Conservation (phyloP, 2,113 vertebrate genomes). For the Ptilorrhoa leucosticta region DNA sequence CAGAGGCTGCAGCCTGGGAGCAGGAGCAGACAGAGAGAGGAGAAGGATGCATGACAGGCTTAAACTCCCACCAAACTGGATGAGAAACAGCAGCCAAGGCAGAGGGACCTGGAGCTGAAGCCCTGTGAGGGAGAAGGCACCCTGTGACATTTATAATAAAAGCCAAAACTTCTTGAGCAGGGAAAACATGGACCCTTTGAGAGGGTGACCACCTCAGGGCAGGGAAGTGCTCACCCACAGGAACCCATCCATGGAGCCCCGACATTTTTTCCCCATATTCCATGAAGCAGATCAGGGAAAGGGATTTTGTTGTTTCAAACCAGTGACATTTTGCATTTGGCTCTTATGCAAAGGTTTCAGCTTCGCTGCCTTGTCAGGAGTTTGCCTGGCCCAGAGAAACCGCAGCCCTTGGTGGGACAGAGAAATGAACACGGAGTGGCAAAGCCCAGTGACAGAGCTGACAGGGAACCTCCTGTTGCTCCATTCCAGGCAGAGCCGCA, state of each 20-base stretch:
- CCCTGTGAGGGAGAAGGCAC: not conserved
- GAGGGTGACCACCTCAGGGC: not conserved
- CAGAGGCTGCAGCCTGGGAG: not conserved
- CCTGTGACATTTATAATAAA: not conserved
- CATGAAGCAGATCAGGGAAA: not conserved
- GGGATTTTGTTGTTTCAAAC: not conserved
- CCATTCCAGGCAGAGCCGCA: not conserved
- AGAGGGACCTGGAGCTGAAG: not conserved
- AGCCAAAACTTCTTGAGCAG: not conserved
- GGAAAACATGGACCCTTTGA: not conserved
- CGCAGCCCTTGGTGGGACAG: not conserved
- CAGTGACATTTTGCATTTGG: not conserved
- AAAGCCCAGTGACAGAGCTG: not conserved
- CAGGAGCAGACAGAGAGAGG: not conserved
- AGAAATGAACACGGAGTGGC: not conserved
- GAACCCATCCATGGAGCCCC: not conserved
- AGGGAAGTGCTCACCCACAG: not conserved
- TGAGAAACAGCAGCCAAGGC: not conserved
- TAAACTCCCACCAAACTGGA: not conserved
- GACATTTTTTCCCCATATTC: not conserved
- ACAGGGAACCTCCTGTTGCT: not conserved
- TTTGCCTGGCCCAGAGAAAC: not conserved
- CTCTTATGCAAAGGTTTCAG: not conserved
- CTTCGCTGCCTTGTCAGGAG: not conserved
- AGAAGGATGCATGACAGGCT: not conserved